Conservation (phyloP, 1,140 invertebrate species). For the Neotoxoptera formosana region DNA sequence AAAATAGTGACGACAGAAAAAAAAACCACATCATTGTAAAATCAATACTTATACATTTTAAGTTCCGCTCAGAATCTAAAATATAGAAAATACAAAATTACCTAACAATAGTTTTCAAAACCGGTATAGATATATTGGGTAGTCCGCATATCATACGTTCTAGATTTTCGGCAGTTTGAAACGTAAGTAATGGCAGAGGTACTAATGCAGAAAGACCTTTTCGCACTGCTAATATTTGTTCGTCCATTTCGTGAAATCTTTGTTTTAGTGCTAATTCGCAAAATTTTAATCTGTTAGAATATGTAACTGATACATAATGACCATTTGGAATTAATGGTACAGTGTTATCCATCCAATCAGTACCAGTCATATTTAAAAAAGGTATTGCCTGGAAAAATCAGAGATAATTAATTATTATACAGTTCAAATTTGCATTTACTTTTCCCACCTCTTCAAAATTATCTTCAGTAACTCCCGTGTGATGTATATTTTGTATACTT, state of each 20-base stretch:
- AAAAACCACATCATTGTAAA: too few relatives aligned
- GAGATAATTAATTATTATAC: not conserved
- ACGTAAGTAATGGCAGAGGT: conserved; percentile 71
- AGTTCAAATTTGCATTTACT: not conserved
- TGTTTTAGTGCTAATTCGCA: conserved; percentile 71
- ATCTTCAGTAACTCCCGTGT: conserved; percentile 69
- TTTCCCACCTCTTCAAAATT: conserved; percentile 70
- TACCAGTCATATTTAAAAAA: conserved; percentile 73
- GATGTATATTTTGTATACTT: conserved; percentile 70
- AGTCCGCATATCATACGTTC: conserved; percentile 75
- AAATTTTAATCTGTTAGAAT: conserved; percentile 71
- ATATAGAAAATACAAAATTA: conserved; percentile 61
- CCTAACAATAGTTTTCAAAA: conserved; percentile 73
- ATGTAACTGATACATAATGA: conserved; percentile 69
- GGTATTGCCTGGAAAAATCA: conserved; percentile 68
- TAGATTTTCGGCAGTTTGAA: conserved; percentile 70
- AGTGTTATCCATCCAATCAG: conserved; percentile 69
- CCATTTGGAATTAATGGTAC: conserved; percentile 72
- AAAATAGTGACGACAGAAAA: too few relatives aligned
- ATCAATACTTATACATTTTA: too few relatives aligned
- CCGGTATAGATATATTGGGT: conserved; percentile 70
- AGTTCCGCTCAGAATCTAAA: not conserved
- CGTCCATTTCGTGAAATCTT: conserved; percentile 72
- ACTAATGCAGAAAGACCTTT: conserved; percentile 75
- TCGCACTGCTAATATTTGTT: conserved; percentile 70